A percentile compares a stretch with the other conserved stretches of the same genome.
Conservation (phyloP, 2,113 vertebrate species). For the Phyllostomus discolor region DNA sequence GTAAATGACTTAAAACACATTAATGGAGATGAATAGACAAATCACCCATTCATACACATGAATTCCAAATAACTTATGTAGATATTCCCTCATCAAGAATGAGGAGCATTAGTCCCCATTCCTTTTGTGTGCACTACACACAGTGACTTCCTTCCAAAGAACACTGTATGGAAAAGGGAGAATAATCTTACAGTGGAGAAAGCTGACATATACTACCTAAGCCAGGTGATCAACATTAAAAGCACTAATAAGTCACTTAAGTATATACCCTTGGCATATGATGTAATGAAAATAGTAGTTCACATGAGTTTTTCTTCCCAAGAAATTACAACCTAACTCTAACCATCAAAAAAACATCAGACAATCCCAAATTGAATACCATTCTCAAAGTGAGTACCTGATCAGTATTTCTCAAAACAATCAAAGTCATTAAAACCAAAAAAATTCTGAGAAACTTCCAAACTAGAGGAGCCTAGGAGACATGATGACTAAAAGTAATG, state of each 20-base stretch:
- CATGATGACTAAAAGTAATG: background rate
- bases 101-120: background rate
- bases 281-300: background rate
- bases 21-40: background rate
- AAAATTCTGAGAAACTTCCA: background rate
- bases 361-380: background rate
- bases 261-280: background rate
- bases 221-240: background rate
- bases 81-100: background rate
- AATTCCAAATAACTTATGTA: slow-evolving; percentile 12
- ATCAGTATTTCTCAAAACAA: background rate
- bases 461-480: background rate
- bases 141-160: background rate
- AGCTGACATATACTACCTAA: background rate
- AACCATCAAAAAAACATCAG: background rate
- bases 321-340: background rate
- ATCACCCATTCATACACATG: background rate
- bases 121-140: background rate
- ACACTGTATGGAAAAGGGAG: background rate
- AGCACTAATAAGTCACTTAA: background rate
- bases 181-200: background rate
- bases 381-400: background rate
- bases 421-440: background rate
- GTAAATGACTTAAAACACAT: background rate
- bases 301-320: background rate